Conservation (phyloP, 2,888 invertebrate species). For the Drosophila niveifrons region DNA sequence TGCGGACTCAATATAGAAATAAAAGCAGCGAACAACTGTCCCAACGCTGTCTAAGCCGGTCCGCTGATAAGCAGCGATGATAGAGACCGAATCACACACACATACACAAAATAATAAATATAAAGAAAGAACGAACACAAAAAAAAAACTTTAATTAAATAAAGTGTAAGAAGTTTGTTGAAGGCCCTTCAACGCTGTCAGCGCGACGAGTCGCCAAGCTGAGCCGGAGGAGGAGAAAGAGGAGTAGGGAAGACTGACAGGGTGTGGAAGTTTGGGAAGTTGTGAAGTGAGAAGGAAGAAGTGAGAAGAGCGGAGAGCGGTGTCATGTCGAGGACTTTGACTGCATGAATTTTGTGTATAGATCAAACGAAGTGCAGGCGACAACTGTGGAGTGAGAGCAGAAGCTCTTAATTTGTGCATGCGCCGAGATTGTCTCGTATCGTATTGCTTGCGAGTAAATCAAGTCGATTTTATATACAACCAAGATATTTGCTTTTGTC, state of each 20-base stretch:
- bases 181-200: slow-evolving; percentile 60
- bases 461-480: slow-evolving; percentile 54
- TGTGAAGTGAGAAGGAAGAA: neutral
- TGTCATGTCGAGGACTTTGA: slow-evolving; percentile 11
- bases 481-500: slow-evolving; percentile 62
- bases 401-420: slow-evolving; percentile 51
- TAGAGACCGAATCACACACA: slow-evolving; percentile 50
- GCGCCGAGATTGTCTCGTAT: slow-evolving; percentile 30
- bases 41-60: slow-evolving; percentile 67
- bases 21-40: slow-evolving; percentile 74
- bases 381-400: neutral
- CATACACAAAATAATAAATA: slow-evolving; percentile 37
- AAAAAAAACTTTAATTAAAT: slow-evolving; percentile 77
- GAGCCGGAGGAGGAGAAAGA: neutral
- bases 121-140: slow-evolving; percentile 21
- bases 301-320: neutral
- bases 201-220: slow-evolving; percentile 10
- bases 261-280: neutral
- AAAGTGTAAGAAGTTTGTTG: slow-evolving; percentile 76
- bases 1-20: slow-evolving; percentile 63
- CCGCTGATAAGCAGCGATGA: slow-evolving; percentile 65
- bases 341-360: slow-evolving; percentile 45
- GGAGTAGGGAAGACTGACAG: neutral
- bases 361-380: slow-evolving; percentile 44
- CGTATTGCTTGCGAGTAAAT: slow-evolving; percentile 55